These are phyloP conservation scores for Ornithoptera priamus DNA, from an alignment of 2,888 invertebrate genomes.

Conservation along the genomic window DNA sequence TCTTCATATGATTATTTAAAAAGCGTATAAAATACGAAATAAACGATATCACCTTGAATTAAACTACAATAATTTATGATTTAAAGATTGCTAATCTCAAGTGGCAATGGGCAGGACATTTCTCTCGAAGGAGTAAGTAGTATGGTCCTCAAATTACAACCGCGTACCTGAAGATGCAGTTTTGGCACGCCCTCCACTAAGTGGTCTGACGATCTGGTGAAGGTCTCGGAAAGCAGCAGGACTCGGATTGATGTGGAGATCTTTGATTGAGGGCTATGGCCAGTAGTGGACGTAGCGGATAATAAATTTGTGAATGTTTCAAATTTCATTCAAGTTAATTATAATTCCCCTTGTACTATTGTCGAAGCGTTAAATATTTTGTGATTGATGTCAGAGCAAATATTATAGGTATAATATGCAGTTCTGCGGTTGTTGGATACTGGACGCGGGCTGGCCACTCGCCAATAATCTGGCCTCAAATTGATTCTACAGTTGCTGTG, in stretches of 20 bases:
- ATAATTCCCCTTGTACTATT: constrained; percentile 9
- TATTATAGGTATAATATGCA: constrained; percentile 50
- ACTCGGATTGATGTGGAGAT: no score
- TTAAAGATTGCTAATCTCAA: no score
- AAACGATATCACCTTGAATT: neutral
- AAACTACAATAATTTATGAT: neutral
- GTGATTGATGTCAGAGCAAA: constrained; percentile 45
- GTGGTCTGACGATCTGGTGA: no score
- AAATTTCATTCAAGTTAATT: neutral
- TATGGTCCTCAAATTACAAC: no score
- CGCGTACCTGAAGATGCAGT: no score
- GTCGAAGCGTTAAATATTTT: constrained; percentile 35
- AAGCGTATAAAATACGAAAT: neutral
- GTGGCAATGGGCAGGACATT: no score
- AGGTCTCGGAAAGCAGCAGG: no score
- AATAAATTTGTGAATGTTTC: neutral
- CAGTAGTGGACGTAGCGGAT: no score
- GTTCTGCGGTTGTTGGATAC: constrained; percentile 51
- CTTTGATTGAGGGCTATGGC: no score
- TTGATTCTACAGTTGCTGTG: constrained; percentile 68
- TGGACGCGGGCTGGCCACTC: constrained; percentile 53
- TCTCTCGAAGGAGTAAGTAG: no score
- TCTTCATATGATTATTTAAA: neutral
- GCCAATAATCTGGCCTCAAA: constrained; percentile 71
- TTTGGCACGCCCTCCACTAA: no score